phyloP scores from a whole-genome alignment of 2,888 invertebrate species.

The Nycteola revayana region DNA sequence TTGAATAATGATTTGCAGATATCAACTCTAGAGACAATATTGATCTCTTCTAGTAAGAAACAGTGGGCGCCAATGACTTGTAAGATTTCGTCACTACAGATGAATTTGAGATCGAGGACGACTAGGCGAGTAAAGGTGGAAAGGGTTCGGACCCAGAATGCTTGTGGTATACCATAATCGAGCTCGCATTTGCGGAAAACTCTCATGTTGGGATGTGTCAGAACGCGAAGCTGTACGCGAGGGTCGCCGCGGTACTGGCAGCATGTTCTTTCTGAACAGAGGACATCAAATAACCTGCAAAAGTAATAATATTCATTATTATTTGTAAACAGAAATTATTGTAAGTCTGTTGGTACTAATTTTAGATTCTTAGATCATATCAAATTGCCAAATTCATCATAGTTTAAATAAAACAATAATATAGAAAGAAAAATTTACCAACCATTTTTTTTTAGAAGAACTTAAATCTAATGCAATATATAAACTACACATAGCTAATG shows the following conservation, averaged over 20 bases:
- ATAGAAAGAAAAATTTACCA: no score
- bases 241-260: constrained; percentile 69
- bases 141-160: constrained; percentile 66
- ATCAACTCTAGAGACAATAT: constrained; percentile 74
- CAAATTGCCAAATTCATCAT: no score
- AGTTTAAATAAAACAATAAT: no score
- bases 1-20: constrained; percentile 72
- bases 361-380: no score
- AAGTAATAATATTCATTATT: constrained; percentile 19
- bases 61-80: constrained; percentile 63
- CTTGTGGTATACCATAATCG: constrained; percentile 67
- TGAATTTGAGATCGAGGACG: constrained; percentile 72
- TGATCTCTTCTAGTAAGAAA: constrained; percentile 67
- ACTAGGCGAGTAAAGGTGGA: constrained; percentile 60
- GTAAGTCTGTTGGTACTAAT: no score
- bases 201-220: constrained; percentile 70
- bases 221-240: constrained; percentile 64
- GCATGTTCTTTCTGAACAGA: constrained; percentile 73
- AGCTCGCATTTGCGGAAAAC: constrained; percentile 73
- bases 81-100: constrained; percentile 77
- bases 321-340: no score
- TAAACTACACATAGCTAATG: no score
- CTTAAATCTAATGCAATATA: no score
- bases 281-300: constrained; percentile 78
- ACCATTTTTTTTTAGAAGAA: no score